A percentile compares a stretch with the other conserved stretches of the same genome.
These are phyloP conservation scores for Hippoglossus stenolepis DNA, from an alignment of 2,113 vertebrate species.

Conservation along the genomic window DNA sequence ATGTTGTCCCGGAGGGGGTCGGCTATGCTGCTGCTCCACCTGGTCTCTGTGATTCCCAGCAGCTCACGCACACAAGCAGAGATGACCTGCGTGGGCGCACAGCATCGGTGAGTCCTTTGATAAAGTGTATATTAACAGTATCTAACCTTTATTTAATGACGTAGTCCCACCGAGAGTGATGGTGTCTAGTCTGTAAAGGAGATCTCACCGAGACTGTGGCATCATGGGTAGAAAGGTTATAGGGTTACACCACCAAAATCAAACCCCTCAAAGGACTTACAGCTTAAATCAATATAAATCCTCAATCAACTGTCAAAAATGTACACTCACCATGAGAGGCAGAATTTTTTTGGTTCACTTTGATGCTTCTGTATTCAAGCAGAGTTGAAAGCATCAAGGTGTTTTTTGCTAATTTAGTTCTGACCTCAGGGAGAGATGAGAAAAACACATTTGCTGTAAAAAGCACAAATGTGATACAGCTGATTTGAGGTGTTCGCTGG, in stretches of 20 bases:
- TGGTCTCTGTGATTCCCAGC: conserved; percentile 84
- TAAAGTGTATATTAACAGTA: conserved; percentile 39
- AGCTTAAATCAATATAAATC: too few relatives aligned
- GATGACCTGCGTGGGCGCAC: conserved; percentile 83
- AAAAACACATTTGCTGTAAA: conserved; percentile 11
- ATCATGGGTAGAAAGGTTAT: not conserved
- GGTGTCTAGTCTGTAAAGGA: too few relatives aligned
- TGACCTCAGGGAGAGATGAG: conserved; percentile 30
- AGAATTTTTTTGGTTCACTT: not conserved
- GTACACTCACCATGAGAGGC: conserved; percentile 2
- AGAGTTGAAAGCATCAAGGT: conserved; percentile 12
- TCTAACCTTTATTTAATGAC: conserved; percentile 36
- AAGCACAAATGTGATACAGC: conserved; percentile 17
- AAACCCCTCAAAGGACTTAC: not conserved
- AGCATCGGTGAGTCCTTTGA: conserved; percentile 47
- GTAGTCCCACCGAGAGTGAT: conserved; percentile 6
- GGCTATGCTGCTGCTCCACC: conserved; percentile 84
- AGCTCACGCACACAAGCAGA: conserved; percentile 81
- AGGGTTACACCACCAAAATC: conserved; percentile 14
- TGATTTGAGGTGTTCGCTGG: conserved; percentile 40
- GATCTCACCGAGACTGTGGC: not conserved
- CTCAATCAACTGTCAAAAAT: conserved; percentile 10
- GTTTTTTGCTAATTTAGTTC: conserved; percentile 43
- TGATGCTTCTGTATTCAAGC: conserved; percentile 2
- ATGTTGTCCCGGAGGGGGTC: conserved; percentile 84